phyloP scores from a whole-genome alignment of 1,140 invertebrate genomes.

The Gonatopus flavifemur region DNA sequence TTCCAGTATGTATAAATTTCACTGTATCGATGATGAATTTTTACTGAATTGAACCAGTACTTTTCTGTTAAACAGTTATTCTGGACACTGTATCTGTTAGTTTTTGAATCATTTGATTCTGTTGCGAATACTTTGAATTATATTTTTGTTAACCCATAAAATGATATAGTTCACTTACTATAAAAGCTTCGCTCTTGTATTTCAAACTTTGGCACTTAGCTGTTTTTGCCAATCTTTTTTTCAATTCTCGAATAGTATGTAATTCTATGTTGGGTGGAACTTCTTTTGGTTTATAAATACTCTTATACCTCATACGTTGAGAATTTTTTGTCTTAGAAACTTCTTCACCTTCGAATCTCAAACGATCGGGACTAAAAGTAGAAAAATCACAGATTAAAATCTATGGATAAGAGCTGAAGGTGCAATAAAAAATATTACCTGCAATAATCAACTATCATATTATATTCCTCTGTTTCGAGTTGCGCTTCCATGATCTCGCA shows the following conservation, averaged over 20 bases:
- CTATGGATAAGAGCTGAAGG: background rate
- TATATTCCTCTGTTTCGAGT: constrained; percentile 23
- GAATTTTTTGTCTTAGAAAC: constrained; percentile 5
- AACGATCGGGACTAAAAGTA: constrained; percentile 24
- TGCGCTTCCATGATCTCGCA: constrained; percentile 16
- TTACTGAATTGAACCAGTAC: too few species aligned
- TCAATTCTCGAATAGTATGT: constrained; percentile 19
- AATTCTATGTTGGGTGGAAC: constrained; percentile 20
- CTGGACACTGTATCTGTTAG: too few species aligned
- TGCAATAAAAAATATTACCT: constrained; percentile 14
- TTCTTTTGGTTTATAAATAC: constrained; percentile 7
- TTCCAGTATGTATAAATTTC: too few species aligned
- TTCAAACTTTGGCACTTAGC: constrained; percentile 9
- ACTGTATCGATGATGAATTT: too few species aligned
- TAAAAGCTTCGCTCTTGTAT: constrained; percentile 19
- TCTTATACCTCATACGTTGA: constrained; percentile 12
- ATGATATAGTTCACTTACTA: constrained; percentile 9
- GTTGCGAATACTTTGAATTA: too few species aligned
- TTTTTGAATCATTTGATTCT: too few species aligned
- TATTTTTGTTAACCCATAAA: too few species aligned
- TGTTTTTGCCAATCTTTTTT: constrained; percentile 6
- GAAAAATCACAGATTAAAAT: background rate
- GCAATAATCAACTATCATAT: constrained; percentile 30
- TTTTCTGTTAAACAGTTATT: too few species aligned
- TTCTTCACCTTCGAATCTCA: constrained; percentile 34